Evolutionary conservation across 2,797 vertebrate species (phyloP), one percentile per base, ranked within the genome.

Genomic region (Sylvia borin): DNA sequence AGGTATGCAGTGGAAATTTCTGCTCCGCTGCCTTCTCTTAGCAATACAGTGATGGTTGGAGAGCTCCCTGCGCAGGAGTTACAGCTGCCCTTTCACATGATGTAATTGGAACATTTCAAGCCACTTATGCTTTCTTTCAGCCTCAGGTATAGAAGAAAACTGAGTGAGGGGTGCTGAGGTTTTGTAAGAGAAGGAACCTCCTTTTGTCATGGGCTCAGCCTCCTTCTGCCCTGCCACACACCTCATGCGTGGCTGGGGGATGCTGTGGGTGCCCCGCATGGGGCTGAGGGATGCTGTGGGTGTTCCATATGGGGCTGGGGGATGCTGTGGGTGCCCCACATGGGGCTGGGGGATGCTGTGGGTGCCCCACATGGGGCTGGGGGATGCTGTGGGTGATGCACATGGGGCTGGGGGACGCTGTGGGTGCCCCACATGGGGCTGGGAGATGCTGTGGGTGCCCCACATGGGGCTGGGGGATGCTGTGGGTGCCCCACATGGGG

Each of bases 151-250:
- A 45, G 84, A 34, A 77, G 64, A 74, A 89, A 85, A 73, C 45
- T 34, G 85, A 73, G 24, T 17, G 54, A 88, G 48, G n/a, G 67
- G 66, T 58, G 78, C 55, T 74, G 73, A 82, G 88, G 73, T 93
- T 96, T 92, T 93, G 75, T 43, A n/a, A 81, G 62, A 27, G 60
- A 91, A 61, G 60, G 53, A 94, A 47, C 24, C 26, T 95, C 42
- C 89, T 91, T 95, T 94, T 95, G 94, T 93, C 79, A 54, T 5
- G 53, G 58, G 86, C 67, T 91, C 89, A 90, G 75, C 45, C 40
- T 65, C 72, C 43, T 45, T 29, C 64, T 3, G 7, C 60, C 64
- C 36, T 34, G 70, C 47, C 5, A 3, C 78, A 36, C 9, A 5
- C 42, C 34, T 45, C 40, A 10, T 1, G 31, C 1, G 31, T 0